A percentile compares a stretch with the other conserved stretches of the same genome.
Conservation (phyloP, 2,113 vertebrate genomes). For the Spilogale gracilis region DNA sequence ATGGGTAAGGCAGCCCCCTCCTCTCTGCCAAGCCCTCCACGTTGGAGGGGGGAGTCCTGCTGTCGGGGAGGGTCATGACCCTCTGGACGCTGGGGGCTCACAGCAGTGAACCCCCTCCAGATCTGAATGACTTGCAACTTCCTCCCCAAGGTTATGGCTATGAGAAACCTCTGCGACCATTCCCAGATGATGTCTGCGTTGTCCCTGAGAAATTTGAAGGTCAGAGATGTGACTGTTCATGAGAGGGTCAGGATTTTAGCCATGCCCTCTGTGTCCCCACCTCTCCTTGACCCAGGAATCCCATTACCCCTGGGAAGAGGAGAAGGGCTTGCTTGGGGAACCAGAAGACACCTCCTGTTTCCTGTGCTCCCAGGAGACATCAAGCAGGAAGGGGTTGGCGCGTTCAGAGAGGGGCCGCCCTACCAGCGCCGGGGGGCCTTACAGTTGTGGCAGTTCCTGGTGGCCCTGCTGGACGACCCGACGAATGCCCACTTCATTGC, state of each 20-base stretch:
- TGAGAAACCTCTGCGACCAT: conserved; percentile 89
- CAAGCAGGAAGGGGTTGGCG: conserved; percentile 93
- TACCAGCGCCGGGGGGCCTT: conserved; percentile 97
- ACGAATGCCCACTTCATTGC: conserved; percentile 97
- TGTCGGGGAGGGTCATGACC: conserved; percentile 87
- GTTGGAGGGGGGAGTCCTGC: conserved; percentile 89
- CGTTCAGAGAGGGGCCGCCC: conserved; percentile 93
- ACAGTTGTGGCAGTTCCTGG: conserved; percentile 99
- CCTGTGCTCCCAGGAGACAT: conserved; percentile 90
- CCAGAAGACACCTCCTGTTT: not conserved
- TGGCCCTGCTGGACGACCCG: conserved; percentile 96
- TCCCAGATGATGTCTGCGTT: conserved; percentile 94
- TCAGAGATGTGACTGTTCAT: conserved; percentile 78
- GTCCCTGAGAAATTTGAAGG: conserved; percentile 98
- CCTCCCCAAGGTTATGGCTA: conserved; percentile 92
- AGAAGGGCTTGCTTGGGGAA: not conserved
- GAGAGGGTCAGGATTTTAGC: not conserved
- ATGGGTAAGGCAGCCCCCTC: conserved; percentile 79
- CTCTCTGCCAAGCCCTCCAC: conserved; percentile 52
- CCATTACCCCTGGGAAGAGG: not conserved
- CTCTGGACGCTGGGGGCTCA: not conserved
- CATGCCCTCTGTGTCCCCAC: not conserved
- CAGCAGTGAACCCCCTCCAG: not conserved
- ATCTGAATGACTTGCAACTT: conserved; percentile 49
- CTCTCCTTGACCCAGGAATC: not conserved